Conservation (phyloP, 2,888 invertebrate species). For the Temnothorax rugatulus region DNA sequence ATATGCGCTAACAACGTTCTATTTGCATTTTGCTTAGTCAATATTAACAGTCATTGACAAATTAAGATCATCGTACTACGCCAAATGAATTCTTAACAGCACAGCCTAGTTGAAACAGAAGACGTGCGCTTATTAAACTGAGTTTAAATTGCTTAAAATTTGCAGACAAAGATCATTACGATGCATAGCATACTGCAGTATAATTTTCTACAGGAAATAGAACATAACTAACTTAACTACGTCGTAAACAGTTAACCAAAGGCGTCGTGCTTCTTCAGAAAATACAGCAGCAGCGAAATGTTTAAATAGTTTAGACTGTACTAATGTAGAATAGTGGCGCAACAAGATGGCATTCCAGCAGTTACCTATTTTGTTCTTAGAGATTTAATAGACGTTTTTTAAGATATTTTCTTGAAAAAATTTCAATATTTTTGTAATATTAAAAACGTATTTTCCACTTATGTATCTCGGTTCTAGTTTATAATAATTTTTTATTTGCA, state of each 20-base stretch:
- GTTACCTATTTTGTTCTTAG: not conserved
- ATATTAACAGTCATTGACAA: not conserved
- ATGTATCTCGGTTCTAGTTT: not conserved
- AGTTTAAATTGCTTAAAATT: constrained; percentile 25
- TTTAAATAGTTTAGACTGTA: not conserved
- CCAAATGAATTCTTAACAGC: constrained; percentile 3
- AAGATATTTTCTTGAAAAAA: not conserved
- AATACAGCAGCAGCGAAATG: not conserved
- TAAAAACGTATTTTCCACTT: not conserved
- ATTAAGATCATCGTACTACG: not conserved
- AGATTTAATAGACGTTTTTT: not conserved
- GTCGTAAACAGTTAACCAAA: constrained; percentile 26
- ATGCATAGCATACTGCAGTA: not conserved
- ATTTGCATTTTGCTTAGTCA: not conserved
- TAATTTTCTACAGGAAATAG: constrained; percentile 19
- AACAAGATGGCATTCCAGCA: not conserved
- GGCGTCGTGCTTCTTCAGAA: constrained; percentile 15
- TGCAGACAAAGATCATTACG: constrained; percentile 7
- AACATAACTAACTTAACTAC: constrained; percentile 17
- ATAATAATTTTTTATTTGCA: not conserved
- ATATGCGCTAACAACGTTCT: not conserved
- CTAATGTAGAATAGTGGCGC: not conserved
- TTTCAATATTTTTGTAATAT: not conserved
- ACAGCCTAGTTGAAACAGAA: constrained; percentile 4
- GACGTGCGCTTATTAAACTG: constrained; percentile 25